Evolutionary conservation across 2,888 invertebrate genomes (phyloP).

Genomic region (Hirtodrosophila histrioides): DNA sequence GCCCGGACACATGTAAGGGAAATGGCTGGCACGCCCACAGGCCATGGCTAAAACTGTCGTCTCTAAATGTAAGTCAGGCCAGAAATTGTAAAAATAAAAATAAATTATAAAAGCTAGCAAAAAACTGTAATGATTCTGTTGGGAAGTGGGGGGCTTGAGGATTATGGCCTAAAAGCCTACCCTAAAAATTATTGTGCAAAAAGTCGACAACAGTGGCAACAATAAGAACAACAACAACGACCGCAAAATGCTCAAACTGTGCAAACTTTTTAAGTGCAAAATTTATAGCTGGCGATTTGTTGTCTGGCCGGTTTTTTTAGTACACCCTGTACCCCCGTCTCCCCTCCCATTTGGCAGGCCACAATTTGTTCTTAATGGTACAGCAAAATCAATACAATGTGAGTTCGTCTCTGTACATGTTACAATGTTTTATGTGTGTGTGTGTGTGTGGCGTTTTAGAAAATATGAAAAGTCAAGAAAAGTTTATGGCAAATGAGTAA

Average conservation of each 20-base stretch:
- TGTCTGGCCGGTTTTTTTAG: slow-evolving; percentile 57
- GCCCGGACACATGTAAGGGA: slow-evolving; percentile 11
- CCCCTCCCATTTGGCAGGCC: slow-evolving; percentile 27
- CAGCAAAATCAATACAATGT: slow-evolving; percentile 69
- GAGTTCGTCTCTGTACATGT: slow-evolving; percentile 10
- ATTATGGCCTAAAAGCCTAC: slow-evolving; percentile 25
- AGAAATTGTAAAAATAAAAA: slow-evolving; percentile 31
- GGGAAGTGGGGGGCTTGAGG: neutral
- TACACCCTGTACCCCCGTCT: neutral
- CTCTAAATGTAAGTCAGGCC: slow-evolving; percentile 27
- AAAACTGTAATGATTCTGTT: slow-evolving; percentile 1
- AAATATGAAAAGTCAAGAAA: slow-evolving; percentile 77
- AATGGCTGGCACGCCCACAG: neutral
- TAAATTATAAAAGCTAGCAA: neutral
- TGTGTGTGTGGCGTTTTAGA: slow-evolving; percentile 56
- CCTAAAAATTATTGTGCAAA: slow-evolving; percentile 32
- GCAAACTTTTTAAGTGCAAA: slow-evolving; percentile 76
- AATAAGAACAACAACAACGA: slow-evolving; percentile 19
- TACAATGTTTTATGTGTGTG: slow-evolving; percentile 3
- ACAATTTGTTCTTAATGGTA: slow-evolving; percentile 66
- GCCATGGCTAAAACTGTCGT: no score
- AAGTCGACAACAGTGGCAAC: slow-evolving; percentile 24
- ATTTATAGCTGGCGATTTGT: slow-evolving; percentile 77
- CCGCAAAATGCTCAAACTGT: slow-evolving; percentile 54
- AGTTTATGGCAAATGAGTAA: slow-evolving; percentile 76